Percentiles rank a stretch among this genome's conserved stretches.
Evolutionary conservation across 2,113 vertebrate species (phyloP).

Genomic region (Cettia cetti): DNA sequence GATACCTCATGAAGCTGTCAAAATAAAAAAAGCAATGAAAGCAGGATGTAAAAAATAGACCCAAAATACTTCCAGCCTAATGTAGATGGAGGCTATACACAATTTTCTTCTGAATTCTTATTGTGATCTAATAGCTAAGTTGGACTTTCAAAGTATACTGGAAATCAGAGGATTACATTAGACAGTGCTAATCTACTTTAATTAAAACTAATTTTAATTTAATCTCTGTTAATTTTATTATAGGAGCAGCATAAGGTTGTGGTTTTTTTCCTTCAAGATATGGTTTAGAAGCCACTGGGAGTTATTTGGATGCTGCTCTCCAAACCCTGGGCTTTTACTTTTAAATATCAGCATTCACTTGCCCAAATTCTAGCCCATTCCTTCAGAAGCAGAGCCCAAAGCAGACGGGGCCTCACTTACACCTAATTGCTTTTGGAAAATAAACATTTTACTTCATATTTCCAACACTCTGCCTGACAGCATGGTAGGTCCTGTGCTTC

Average conservation of each 20-base stretch:
- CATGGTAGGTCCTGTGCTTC: background rate
- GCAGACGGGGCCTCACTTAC: background rate
- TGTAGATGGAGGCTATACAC: background rate
- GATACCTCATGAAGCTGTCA: background rate
- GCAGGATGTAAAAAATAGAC: background rate
- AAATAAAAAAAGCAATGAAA: background rate
- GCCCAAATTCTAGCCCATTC: background rate
- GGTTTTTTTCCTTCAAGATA: background rate
- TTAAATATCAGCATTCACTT: background rate
- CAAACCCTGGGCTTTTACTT: background rate
- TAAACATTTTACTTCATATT: slow-evolving; percentile 49
- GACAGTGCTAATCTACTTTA: background rate
- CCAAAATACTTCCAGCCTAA: background rate
- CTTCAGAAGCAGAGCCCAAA: slow-evolving; percentile 11
- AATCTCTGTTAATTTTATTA: background rate
- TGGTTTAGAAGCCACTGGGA: background rate
- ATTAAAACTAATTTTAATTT: background rate
- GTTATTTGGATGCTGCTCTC: background rate
- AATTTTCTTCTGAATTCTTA: background rate
- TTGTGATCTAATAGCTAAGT: background rate
- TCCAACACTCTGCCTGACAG: background rate
- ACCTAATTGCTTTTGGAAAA: slow-evolving; percentile 41
- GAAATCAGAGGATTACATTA: background rate
- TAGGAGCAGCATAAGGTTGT: background rate
- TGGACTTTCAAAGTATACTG: background rate